phyloP scores from a whole-genome alignment of 1,140 invertebrate genomes.

The Zaprionus nigranus region DNA sequence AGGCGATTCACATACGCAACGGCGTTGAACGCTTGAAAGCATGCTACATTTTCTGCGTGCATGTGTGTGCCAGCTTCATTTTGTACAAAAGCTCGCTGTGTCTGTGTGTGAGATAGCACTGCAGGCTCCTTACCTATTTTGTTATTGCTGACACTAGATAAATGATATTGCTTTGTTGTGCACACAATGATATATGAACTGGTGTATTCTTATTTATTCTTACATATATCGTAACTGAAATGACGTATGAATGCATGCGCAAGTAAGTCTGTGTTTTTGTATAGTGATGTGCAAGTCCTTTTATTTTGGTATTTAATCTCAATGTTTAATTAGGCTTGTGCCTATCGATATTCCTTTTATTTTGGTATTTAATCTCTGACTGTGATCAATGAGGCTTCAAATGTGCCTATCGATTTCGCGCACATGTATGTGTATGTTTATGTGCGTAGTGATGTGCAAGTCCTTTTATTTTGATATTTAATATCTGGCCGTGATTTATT shows the following conservation, averaged over 20 bases:
- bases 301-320: constrained; percentile 5
- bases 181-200: constrained; percentile 36
- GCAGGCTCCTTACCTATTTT: constrained; percentile 39
- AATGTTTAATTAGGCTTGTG: constrained; percentile 9
- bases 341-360: constrained; percentile 19
- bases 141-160: constrained; percentile 36
- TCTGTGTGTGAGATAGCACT: constrained; percentile 28
- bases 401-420: no score
- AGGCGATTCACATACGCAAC: constrained; percentile 26
- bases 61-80: constrained; percentile 35
- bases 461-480: no score
- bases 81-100: constrained; percentile 13
- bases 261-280: neutral
- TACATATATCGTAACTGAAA: neutral
- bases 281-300: neutral
- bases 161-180: constrained; percentile 58
- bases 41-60: constrained; percentile 46
- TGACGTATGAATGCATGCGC: neutral
- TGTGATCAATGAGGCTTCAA: constrained; percentile 8
- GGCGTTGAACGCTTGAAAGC: constrained; percentile 55
- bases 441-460: neutral
- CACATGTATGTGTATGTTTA: neutral
- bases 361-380: constrained; percentile 4
- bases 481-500: no score
- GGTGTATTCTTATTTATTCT: neutral